Conservation (phyloP, 2,888 invertebrate genomes). For the Oscheius myriophilus region DNA sequence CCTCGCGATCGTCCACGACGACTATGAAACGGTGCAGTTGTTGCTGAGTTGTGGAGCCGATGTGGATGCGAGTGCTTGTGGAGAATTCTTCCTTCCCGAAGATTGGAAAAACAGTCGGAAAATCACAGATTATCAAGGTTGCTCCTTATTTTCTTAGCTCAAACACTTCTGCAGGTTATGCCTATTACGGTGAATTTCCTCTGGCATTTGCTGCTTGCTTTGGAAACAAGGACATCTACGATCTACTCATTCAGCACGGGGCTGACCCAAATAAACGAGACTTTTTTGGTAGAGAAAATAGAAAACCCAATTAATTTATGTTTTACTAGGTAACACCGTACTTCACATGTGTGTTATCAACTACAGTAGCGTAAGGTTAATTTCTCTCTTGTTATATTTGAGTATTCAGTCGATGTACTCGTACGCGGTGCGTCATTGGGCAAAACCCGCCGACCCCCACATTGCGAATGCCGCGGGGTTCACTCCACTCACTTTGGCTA, state of each 20-base stretch:
- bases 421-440: conserved; percentile 93
- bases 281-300: conserved; percentile 93
- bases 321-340: conserved; percentile 82
- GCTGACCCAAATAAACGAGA: conserved; percentile 95
- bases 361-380: conserved; percentile 90
- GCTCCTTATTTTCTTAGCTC: neutral
- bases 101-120: conserved; percentile 85
- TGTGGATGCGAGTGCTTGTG: conserved; percentile 90
- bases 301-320: no score
- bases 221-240: conserved; percentile 95
- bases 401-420: conserved; percentile 77
- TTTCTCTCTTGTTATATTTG: no score
- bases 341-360: conserved; percentile 99
- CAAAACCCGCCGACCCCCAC: conserved; percentile 89
- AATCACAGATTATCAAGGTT: conserved; percentile 87
- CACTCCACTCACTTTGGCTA: conserved; percentile 93
- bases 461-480: conserved; percentile 88
- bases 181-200: conserved; percentile 96
- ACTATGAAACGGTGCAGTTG: conserved; percentile 91
- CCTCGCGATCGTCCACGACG: conserved; percentile 93
- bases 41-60: conserved; percentile 84
- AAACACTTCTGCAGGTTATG: conserved; percentile 78
- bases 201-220: conserved; percentile 97
- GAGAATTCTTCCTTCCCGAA: conserved; percentile 91
- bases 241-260: conserved; percentile 87